Base-by-base conservation (phyloP, 2,888 invertebrate species). In the Sclerodermus sp. region DNA sequence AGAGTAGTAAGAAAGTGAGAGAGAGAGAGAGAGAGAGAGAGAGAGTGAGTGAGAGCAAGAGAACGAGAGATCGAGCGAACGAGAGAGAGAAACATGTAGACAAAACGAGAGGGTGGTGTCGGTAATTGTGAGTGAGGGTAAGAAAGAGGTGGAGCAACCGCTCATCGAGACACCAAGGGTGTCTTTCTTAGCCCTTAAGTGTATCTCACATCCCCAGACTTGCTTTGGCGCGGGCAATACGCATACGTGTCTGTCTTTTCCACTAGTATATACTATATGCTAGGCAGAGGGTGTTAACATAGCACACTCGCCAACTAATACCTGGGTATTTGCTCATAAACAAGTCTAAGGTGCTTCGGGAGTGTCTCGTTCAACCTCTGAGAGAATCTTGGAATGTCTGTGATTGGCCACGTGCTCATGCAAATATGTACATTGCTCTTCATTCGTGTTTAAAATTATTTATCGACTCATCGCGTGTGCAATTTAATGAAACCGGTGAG, bases 171-270 rank as follows among this genome's bases (percentile, higher is more conserved):
- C 51, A 57, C 55, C 58, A 64, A 58, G 64, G 61, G 59, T 61
- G 49, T 63, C 53, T 59, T 61, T 53, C 55, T 54, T 64, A 67
- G 60, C 53, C 49, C 53, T 55, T 70, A 64, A 62, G 66, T 59
- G 61, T 60, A 61, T 60, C 58, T 61, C 66, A 70, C 60, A 57
- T 64, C 66, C 70, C 70, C 67, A 67, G 65, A 67, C 69, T 62
- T 72, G 76, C 76, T 77, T 74, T 73, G 76, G 74, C 70, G 77
- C 77, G 76, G 77, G 77, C 76, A 57, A 61, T 15, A 12, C 23
- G 23, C 10, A 62, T 64, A 61, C 49, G 47, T 57, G 64, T 60
- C 57, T 58, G 41, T 41, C 13, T 23, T 15, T 23, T 5, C 29
- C 10, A 29, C n/a, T n/a, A n/a, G 10, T n/a, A 29, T 41, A 9